Conservation (phyloP, 2,113 vertebrate genomes). For the Corythaeola cristata region DNA sequence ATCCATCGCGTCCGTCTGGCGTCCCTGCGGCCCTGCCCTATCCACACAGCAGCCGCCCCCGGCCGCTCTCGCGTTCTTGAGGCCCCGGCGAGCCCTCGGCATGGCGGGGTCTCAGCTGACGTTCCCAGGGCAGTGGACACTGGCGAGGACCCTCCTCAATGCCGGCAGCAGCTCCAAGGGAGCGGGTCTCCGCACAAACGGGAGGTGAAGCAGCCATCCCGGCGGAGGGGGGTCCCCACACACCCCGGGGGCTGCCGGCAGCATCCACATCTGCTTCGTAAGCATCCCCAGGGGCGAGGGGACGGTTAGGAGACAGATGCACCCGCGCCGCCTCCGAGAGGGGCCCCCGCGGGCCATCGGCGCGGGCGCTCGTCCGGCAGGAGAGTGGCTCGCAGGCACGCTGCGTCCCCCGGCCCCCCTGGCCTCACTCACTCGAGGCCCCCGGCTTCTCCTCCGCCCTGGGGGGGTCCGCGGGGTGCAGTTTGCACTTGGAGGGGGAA, state of each 20-base stretch:
- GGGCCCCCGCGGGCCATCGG: not conserved
- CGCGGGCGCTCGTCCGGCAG: not conserved
- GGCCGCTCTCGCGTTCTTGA: not conserved
- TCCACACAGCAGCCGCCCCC: not conserved
- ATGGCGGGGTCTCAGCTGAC: not conserved
- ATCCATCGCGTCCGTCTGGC: not conserved
- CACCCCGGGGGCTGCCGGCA: not conserved
- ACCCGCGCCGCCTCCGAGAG: not conserved
- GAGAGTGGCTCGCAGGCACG: slow-evolving; percentile 17
- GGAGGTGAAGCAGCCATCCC: not conserved
- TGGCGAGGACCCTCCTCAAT: not conserved
- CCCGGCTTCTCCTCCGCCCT: slow-evolving; percentile 80
- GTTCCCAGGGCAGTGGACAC: not conserved
- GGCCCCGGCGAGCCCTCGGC: not conserved
- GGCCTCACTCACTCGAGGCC: slow-evolving; percentile 74
- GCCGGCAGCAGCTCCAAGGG: not conserved
- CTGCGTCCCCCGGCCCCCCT: not conserved
- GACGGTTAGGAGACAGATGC: slow-evolving; percentile 59
- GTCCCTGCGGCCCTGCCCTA: not conserved
- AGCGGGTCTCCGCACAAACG: accelerated
- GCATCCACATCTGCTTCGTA: slow-evolving; percentile 52
- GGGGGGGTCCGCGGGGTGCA: slow-evolving; percentile 79
- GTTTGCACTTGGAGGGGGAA: slow-evolving; percentile 87
- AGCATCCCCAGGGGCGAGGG: slow-evolving; percentile 23
- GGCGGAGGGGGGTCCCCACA: not conserved